A percentile compares a stretch with the other conserved stretches of the same genome.
Evolutionary conservation across 2,797 vertebrate species (phyloP).

Genomic region (Dromococcyx pavoninus): DNA sequence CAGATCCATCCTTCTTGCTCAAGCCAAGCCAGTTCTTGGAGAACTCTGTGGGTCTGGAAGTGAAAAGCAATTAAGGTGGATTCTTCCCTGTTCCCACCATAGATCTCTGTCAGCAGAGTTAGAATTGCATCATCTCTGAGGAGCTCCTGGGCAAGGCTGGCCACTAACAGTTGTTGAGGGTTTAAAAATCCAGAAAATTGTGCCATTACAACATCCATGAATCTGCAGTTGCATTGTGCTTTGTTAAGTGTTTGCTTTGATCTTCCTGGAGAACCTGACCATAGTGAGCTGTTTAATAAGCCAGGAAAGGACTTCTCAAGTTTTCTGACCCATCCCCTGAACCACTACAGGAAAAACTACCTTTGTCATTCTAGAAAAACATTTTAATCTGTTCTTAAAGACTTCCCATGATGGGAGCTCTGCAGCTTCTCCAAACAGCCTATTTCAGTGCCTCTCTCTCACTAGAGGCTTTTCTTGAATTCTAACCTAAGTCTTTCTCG

Average conservation of each 20-base stretch:
- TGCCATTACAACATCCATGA: conserved; percentile 2
- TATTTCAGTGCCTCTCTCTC: neutral
- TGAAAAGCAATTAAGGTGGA: neutral
- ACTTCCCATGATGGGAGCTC: neutral
- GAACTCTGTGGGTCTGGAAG: neutral
- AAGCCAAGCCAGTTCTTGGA: neutral
- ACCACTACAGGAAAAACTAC: conserved; percentile 19
- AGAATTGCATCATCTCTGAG: neutral
- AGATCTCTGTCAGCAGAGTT: neutral
- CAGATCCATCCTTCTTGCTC: neutral
- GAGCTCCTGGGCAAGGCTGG: neutral
- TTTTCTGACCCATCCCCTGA: neutral
- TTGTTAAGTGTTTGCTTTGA: conserved; percentile 8
- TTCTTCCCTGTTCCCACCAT: neutral
- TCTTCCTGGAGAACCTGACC: conserved; percentile 13
- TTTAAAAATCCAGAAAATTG: conserved; percentile 1
- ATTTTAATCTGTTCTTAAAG: neutral
- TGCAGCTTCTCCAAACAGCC: neutral
- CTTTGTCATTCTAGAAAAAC: neutral
- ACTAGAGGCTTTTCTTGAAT: neutral
- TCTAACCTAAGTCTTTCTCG: neutral
- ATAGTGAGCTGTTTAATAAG: neutral
- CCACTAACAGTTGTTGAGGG: neutral
- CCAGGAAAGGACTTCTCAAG: neutral
- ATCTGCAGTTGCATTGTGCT: neutral